Percentiles rank a stretch among this genome's conserved stretches.
phyloP scores from a whole-genome alignment of 2,113 vertebrate species.

The Ahaetulla prasina region DNA sequence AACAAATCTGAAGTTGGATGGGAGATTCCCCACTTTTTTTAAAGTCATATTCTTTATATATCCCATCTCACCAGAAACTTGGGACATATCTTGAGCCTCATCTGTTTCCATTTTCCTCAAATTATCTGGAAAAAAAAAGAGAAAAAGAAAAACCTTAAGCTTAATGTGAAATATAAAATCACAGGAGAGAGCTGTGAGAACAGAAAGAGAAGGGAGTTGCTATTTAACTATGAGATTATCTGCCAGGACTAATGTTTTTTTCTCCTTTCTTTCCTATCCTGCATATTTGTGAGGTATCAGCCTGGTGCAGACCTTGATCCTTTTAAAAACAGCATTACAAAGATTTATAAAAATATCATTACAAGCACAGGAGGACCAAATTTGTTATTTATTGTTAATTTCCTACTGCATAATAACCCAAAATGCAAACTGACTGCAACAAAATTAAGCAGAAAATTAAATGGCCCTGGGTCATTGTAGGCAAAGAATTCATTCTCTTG shows the following conservation, averaged over 20 bases:
- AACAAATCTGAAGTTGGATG: conserved; percentile 32
- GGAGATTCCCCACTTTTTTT: neutral
- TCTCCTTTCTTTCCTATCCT: conserved; percentile 69
- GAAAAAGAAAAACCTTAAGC: conserved; percentile 65
- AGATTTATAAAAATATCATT: conserved; percentile 98
- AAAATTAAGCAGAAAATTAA: conserved; percentile 99
- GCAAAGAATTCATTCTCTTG: conserved; percentile 90
- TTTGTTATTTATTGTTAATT: conserved; percentile 99
- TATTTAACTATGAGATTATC: conserved; percentile 71
- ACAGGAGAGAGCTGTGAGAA: conserved; percentile 32
- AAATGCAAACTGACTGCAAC: conserved; percentile 99
- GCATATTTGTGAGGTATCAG: conserved; percentile 72
- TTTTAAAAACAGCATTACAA: conserved; percentile 90
- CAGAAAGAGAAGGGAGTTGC: conserved; percentile 26
- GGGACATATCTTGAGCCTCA: conserved; percentile 94
- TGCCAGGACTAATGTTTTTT: conserved; percentile 72
- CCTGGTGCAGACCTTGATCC: conserved; percentile 81
- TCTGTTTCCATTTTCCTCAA: conserved; percentile 95
- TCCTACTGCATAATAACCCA: conserved; percentile 99
- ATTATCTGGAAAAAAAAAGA: conserved; percentile 78
- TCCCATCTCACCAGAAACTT: conserved; percentile 89
- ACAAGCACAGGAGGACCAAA: conserved; percentile 88
- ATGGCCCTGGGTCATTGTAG: conserved; percentile 97
- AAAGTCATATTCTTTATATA: conserved; percentile 19
- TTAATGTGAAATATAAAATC: conserved; percentile 70